These are phyloP conservation scores for Lophius piscatorius DNA, from an alignment of 2,113 vertebrate genomes.

Conservation along the genomic window DNA sequence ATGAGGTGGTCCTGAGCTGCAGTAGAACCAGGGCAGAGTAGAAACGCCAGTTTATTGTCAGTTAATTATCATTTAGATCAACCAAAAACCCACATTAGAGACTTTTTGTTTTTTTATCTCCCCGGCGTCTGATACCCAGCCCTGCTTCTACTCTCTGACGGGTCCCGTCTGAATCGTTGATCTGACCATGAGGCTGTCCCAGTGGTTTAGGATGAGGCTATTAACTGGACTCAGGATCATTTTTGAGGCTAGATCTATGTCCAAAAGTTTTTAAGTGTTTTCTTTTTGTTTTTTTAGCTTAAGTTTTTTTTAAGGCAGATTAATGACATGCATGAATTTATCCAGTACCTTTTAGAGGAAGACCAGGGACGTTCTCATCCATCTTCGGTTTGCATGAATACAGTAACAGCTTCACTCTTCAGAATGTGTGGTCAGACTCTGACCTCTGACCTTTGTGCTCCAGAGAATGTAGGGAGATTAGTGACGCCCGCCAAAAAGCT, in stretches of 20 bases:
- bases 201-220: constrained; percentile 32
- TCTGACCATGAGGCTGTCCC: constrained; percentile 31
- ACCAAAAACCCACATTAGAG: background rate
- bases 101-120: too few relatives aligned
- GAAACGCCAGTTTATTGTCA: background rate
- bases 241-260: constrained; percentile 21
- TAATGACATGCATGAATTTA: constrained; percentile 32
- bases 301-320: too few relatives aligned
- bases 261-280: too few relatives aligned
- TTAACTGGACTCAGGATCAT: constrained; percentile 28
- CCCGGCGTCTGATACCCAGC: constrained; percentile 16
- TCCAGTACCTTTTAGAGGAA: background rate
- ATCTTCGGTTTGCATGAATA: constrained; percentile 38
- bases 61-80: background rate
- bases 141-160: constrained; percentile 14
- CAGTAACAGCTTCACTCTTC: background rate
- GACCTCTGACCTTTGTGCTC: constrained; percentile 88
- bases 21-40: constrained; percentile 31
- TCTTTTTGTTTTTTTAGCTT: too few relatives aligned
- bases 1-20: background rate
- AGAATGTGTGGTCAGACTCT: constrained; percentile 19
- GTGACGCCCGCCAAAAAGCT: constrained; percentile 98
- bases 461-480: constrained; percentile 99
- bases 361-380: background rate
- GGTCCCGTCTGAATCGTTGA: constrained; percentile 24